phyloP scores from a whole-genome alignment of 2,113 vertebrate species.

The Crotophaga sulcirostris region DNA sequence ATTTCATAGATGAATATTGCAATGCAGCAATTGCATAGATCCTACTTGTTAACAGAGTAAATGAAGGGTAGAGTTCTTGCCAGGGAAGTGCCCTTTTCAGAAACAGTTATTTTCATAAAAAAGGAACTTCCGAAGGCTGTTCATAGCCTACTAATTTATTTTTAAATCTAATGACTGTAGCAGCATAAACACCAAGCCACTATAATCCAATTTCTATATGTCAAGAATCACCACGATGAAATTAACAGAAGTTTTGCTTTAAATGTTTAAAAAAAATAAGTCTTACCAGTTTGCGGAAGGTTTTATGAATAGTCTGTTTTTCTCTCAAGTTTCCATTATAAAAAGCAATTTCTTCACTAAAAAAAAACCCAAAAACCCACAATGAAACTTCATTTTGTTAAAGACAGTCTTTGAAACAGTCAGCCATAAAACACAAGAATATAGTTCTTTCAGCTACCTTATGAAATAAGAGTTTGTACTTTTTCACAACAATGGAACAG shows the following conservation, averaged over 20 bases:
- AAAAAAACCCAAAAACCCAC: background rate
- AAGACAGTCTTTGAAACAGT: background rate
- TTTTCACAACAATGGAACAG: background rate
- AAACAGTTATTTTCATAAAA: background rate
- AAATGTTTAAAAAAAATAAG: background rate
- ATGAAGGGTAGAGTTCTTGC: background rate
- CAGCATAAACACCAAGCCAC: background rate
- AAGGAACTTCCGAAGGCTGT: background rate
- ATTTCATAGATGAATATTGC: background rate
- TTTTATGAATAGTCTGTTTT: constrained; percentile 90
- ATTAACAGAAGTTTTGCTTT: background rate
- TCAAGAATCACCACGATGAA: background rate
- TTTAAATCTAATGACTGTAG: background rate
- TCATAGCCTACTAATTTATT: background rate
- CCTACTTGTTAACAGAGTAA: background rate
- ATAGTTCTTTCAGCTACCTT: background rate
- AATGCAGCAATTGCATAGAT: background rate
- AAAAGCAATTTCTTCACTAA: constrained; percentile 98
- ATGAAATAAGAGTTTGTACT: background rate
- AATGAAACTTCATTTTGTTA: background rate
- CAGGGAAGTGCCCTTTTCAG: background rate
- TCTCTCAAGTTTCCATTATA: constrained; percentile 95
- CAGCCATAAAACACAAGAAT: background rate
- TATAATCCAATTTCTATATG: background rate
- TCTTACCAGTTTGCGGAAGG: constrained; percentile 92